phyloP scores from a whole-genome alignment of 2,888 invertebrate genomes.

The Pocota personata region DNA sequence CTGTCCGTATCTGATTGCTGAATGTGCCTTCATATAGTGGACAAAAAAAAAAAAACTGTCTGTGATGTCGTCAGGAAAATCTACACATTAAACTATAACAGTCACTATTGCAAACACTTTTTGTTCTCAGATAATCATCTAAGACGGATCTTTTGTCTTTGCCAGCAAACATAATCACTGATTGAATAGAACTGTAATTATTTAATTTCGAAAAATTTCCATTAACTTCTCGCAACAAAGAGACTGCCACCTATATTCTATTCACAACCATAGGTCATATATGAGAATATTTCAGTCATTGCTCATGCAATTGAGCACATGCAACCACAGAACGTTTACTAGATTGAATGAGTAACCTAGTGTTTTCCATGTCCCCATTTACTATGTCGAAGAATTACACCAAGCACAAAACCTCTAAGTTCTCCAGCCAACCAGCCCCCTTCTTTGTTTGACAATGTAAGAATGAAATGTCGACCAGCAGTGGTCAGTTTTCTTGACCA shows the following conservation, averaged over 20 bases:
- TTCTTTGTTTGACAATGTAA: constrained; percentile 58
- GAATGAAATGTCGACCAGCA: constrained; percentile 49
- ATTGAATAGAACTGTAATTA: constrained; percentile 41
- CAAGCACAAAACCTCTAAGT: background rate
- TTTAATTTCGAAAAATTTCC: constrained; percentile 22
- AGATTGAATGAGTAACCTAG: constrained; percentile 59
- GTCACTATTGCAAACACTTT: background rate
- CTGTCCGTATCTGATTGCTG: too few relatives aligned
- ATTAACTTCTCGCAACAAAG: constrained; percentile 6
- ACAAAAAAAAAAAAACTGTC: too few relatives aligned
- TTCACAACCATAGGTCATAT: constrained; percentile 21
- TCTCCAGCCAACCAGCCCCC: background rate
- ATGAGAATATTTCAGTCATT: constrained; percentile 62
- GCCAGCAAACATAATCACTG: constrained; percentile 1
- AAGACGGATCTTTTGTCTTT: constrained; percentile 2
- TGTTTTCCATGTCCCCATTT: constrained; percentile 68
- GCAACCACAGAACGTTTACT: constrained; percentile 12
- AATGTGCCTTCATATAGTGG: too few relatives aligned
- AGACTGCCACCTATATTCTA: constrained; percentile 41
- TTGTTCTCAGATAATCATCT: background rate
- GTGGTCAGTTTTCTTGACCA: constrained; percentile 58
- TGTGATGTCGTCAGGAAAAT: too few relatives aligned
- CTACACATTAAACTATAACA: too few relatives aligned
- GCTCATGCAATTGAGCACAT: constrained; percentile 57
- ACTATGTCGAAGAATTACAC: constrained; percentile 49